Conservation (phyloP, 2,797 vertebrate genomes). For the Oreochromis mossambicus region DNA sequence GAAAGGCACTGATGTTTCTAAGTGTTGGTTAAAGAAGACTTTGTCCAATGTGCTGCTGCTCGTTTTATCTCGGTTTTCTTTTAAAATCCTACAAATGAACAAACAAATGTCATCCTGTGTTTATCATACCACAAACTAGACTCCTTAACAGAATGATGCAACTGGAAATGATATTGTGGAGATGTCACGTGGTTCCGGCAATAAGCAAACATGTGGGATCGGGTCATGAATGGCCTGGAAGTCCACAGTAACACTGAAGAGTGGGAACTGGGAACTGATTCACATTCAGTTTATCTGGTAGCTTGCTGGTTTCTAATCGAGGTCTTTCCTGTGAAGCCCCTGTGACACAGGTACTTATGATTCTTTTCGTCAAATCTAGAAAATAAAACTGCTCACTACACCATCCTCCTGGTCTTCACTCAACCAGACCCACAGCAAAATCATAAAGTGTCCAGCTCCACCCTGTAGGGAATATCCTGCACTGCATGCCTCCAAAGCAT, state of each 20-base stretch:
- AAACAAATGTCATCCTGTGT: not conserved
- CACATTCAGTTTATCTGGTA: not conserved
- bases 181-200: not conserved
- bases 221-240: not conserved
- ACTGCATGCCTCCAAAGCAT: not conserved
- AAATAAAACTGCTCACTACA: not conserved
- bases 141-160: not conserved
- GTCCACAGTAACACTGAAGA: not conserved
- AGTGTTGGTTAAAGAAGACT: not conserved
- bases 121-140: not conserved
- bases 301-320: not conserved
- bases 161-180: not conserved
- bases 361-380: not conserved
- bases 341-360: not conserved
- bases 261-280: not conserved
- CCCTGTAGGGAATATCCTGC: conserved; percentile 1
- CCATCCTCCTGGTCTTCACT: not conserved
- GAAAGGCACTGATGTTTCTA: not conserved
- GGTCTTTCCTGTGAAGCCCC: not conserved
- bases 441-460: conserved; percentile 9
- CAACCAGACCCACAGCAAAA: conserved; percentile 9
- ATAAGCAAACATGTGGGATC: not conserved
- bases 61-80: not conserved
- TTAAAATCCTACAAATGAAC: not conserved
- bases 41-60: not conserved